phyloP scores from a whole-genome alignment of 1,140 invertebrate genomes.

The Drosophila lacteicornis region DNA sequence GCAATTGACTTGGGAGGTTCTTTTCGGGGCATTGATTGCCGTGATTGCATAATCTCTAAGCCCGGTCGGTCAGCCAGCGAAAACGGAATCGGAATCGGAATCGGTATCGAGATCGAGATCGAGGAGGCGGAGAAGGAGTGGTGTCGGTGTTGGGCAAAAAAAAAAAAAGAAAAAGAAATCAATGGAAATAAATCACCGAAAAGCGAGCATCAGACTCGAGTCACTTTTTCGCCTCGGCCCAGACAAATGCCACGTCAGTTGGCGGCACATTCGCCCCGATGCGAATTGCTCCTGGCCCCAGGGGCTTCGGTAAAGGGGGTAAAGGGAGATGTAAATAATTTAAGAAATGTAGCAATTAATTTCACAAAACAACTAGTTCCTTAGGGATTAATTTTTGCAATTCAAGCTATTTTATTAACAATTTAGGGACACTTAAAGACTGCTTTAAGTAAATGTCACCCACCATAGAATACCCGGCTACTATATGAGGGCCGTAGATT shows the following conservation, averaged over 20 bases:
- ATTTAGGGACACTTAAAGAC: too few relatives aligned
- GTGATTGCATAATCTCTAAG: constrained; percentile 72
- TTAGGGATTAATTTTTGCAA: too few relatives aligned
- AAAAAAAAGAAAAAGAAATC: constrained; percentile 36
- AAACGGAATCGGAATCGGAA: constrained; percentile 23
- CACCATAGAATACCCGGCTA: too few relatives aligned
- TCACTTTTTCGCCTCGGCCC: constrained; percentile 25
- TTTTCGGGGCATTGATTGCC: constrained; percentile 40
- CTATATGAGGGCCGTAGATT: too few relatives aligned
- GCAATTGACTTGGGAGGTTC: constrained; percentile 33
- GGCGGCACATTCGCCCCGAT: constrained; percentile 46
- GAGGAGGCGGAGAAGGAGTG: constrained; percentile 12
- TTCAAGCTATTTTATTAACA: neutral
- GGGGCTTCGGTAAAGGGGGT: neutral
- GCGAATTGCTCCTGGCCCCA: constrained; percentile 2
- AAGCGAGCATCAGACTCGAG: constrained; percentile 49
- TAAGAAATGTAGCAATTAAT: neutral
- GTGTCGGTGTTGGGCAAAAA: constrained; percentile 9
- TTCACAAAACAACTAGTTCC: too few relatives aligned
- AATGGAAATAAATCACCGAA: constrained; percentile 64
- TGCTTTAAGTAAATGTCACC: too few relatives aligned
- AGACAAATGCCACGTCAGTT: constrained; percentile 56
- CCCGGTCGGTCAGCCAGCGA: constrained; percentile 37
- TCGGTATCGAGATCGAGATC: constrained; percentile 1
- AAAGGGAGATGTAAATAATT: neutral